A percentile compares a stretch with the other conserved stretches of the same genome.
Evolutionary conservation across 2,888 invertebrate genomes (phyloP).

Genomic region (Epirrhoe tristata): DNA sequence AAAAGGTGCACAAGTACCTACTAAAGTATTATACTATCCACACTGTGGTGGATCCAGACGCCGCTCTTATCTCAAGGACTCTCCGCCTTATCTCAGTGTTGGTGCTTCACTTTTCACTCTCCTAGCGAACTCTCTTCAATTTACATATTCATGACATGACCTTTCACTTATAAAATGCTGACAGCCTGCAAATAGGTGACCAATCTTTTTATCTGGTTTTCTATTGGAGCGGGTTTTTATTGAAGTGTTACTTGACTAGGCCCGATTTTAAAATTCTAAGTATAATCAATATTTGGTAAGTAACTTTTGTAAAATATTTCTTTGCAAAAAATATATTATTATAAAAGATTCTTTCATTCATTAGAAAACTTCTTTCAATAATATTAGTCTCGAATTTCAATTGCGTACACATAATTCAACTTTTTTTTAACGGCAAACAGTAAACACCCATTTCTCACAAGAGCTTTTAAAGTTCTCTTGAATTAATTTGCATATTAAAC

Average conservation of each 20-base stretch:
- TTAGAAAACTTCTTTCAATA: too few species aligned
- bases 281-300: background rate
- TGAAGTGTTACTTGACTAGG: background rate
- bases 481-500: conserved; percentile 12
- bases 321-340: too few species aligned
- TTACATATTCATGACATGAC: conserved; percentile 58
- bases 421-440: background rate
- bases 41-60: conserved; percentile 30
- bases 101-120: conserved; percentile 55
- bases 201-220: conserved; percentile 31
- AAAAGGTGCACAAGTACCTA: background rate
- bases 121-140: conserved; percentile 48
- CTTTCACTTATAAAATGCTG: conserved; percentile 45
- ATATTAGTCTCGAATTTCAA: background rate
- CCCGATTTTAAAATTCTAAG: background rate
- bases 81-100: conserved; percentile 51
- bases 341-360: too few species aligned
- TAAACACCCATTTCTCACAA: background rate
- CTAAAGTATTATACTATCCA: conserved; percentile 1
- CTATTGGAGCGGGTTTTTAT: conserved; percentile 7
- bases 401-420: background rate
- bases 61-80: conserved; percentile 49
- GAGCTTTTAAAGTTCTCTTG: conserved; percentile 4
- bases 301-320: too few species aligned
- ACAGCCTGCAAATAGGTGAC: conserved; percentile 40